phyloP scores from a whole-genome alignment of 2,113 vertebrate species.

The Caretta caretta region DNA sequence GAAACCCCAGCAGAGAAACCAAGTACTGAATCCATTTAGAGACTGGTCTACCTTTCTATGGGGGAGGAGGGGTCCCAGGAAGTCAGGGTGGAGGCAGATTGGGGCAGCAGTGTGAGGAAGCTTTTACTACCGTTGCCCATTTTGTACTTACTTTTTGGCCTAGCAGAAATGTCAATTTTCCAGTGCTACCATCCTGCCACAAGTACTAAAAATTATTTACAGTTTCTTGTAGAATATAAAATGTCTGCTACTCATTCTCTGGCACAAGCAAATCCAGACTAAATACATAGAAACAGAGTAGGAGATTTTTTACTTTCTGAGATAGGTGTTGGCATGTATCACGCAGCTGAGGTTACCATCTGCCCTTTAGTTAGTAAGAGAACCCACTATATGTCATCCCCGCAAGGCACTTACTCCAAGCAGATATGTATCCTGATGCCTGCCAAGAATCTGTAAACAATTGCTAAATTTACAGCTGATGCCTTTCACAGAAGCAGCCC shows the following conservation, averaged over 20 bases:
- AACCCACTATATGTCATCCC: not conserved
- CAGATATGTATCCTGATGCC: not conserved
- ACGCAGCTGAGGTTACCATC: not conserved
- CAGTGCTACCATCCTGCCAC: not conserved
- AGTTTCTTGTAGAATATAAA: not conserved
- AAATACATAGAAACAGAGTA: not conserved
- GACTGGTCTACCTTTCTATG: rapidly evolving
- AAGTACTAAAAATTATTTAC: not conserved
- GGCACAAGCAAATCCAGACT: not conserved
- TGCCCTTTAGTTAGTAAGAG: not conserved
- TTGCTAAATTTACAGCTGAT: not conserved
- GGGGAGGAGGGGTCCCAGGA: not conserved
- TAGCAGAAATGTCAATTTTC: not conserved
- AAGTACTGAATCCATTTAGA: not conserved
- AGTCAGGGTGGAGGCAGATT: not conserved
- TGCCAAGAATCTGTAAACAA: not conserved
- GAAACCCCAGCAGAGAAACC: not conserved
- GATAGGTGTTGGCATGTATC: not conserved
- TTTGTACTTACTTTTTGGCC: not conserved
- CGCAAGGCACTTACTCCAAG: not conserved
- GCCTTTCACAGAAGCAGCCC: not conserved
- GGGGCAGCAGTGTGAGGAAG: not conserved
- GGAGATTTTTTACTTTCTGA: not conserved
- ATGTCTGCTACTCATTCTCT: not conserved
- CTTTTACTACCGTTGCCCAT: not conserved